phyloP scores from a whole-genome alignment of 2,888 invertebrate genomes.

The Galerucella calmariensis region DNA sequence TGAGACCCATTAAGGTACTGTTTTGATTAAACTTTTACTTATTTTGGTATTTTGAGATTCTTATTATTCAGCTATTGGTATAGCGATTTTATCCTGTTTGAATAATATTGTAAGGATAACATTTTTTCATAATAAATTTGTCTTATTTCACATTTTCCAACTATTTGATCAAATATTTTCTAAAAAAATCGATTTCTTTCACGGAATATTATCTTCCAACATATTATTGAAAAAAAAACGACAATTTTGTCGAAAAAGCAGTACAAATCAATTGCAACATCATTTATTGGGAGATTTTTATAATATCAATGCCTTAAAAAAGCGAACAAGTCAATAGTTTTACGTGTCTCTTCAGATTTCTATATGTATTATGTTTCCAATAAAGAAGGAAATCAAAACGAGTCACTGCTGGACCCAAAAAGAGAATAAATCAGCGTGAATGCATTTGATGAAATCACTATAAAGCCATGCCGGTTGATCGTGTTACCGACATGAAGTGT shows the following conservation, averaged over 20 bases:
- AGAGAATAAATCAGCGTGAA: conserved; percentile 40
- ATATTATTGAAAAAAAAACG: neutral
- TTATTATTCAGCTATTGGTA: no score
- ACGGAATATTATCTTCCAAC: no score
- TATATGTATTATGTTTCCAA: conserved; percentile 51
- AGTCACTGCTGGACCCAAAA: conserved; percentile 31
- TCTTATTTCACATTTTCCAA: no score
- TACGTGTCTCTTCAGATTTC: conserved; percentile 49
- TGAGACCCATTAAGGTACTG: no score
- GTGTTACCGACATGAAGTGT: neutral
- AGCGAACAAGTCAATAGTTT: conserved; percentile 51
- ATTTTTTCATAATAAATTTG: no score
- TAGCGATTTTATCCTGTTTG: no score
- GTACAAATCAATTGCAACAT: conserved; percentile 23
- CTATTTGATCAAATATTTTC: no score
- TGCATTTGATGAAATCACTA: conserved; percentile 29
- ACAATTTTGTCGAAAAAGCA: neutral
- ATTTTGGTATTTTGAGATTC: no score
- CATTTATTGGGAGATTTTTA: conserved; percentile 50
- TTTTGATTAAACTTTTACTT: no score
- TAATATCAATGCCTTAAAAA: conserved; percentile 48
- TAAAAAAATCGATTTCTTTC: no score
- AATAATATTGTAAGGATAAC: no score
- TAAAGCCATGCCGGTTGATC: conserved; percentile 6
- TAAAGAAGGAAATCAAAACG: conserved; percentile 45